Conservation (phyloP, 2,888 invertebrate genomes). For the Apamea anceps region DNA sequence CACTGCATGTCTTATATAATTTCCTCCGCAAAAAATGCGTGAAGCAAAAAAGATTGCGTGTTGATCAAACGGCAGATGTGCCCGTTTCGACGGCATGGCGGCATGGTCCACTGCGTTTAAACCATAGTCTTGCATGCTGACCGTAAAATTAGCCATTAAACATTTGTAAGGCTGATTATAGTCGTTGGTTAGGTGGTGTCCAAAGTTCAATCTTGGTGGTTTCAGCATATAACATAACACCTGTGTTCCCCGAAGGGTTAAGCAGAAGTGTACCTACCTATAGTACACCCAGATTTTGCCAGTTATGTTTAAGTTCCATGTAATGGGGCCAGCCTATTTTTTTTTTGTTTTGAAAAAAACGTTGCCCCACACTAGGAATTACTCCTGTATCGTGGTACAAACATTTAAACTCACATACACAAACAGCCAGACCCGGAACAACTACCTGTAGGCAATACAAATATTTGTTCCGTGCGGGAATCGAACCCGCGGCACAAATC, state of each 20-base stretch:
- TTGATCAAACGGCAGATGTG: conserved; percentile 27
- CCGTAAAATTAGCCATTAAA: conserved; percentile 13
- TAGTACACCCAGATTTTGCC: neutral
- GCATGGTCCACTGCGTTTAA: conserved; percentile 42
- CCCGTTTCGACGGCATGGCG: conserved; percentile 17
- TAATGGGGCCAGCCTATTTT: no score
- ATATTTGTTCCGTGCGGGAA: no score
- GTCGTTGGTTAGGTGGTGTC: neutral
- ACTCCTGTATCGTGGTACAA: no score
- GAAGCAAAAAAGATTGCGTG: conserved; percentile 40
- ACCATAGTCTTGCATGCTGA: conserved; percentile 36
- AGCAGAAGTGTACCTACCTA: neutral
- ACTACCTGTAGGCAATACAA: no score
- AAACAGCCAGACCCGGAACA: no score
- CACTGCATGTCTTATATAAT: neutral
- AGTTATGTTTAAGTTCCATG: no score
- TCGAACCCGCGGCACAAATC: no score
- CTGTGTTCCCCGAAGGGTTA: no score
- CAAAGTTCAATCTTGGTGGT: neutral
- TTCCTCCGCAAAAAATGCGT: neutral
- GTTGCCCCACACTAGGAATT: no score
- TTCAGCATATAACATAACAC: neutral
- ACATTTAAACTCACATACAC: no score
- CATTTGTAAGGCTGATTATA: neutral
- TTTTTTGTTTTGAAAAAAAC: no score